These are phyloP conservation scores for Archivesica marissinica DNA, from an alignment of 1,140 invertebrate genomes.

Conservation along the genomic window DNA sequence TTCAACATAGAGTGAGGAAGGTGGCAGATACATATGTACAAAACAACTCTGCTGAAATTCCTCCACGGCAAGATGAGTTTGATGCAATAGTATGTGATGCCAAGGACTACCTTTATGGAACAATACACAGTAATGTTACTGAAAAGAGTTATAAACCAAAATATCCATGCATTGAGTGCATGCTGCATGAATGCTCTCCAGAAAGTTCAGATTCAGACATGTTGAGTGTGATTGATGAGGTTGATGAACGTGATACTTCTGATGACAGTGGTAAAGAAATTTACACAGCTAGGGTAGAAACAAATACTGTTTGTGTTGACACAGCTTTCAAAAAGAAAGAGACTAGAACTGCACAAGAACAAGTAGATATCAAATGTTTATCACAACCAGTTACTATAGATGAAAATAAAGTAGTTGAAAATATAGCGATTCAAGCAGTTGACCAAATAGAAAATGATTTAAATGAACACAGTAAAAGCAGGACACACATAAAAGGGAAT, in stretches of 20 bases:
- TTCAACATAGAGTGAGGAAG: not conserved
- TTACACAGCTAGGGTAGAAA: too few relatives aligned
- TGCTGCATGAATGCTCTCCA: not conserved
- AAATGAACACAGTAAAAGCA: not conserved
- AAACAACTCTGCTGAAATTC: not conserved
- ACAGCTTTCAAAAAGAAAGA: too few relatives aligned
- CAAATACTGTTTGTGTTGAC: too few relatives aligned
- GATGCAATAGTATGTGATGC: slow-evolving; percentile 1
- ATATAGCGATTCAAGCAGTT: not conserved
- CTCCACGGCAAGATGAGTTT: not conserved
- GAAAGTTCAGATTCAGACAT: slow-evolving; percentile 54
- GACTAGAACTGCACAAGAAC: too few relatives aligned
- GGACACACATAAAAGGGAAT: not conserved
- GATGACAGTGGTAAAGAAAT: slow-evolving; percentile 5
- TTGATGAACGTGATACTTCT: slow-evolving; percentile 26
- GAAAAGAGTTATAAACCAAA: not conserved
- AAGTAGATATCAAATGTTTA: too few relatives aligned
- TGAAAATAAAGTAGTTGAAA: not conserved
- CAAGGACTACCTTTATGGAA: not conserved
- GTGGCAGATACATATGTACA: not conserved
- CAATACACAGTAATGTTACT: too few relatives aligned
- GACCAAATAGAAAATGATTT: not conserved
- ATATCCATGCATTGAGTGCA: not conserved
- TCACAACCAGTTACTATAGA: too few relatives aligned
- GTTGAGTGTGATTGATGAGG: slow-evolving; percentile 58